A percentile compares a stretch with the other conserved stretches of the same genome.
These are phyloP conservation scores for Elysia crispata DNA, from an alignment of 2,888 invertebrate species.

Conservation along the genomic window DNA sequence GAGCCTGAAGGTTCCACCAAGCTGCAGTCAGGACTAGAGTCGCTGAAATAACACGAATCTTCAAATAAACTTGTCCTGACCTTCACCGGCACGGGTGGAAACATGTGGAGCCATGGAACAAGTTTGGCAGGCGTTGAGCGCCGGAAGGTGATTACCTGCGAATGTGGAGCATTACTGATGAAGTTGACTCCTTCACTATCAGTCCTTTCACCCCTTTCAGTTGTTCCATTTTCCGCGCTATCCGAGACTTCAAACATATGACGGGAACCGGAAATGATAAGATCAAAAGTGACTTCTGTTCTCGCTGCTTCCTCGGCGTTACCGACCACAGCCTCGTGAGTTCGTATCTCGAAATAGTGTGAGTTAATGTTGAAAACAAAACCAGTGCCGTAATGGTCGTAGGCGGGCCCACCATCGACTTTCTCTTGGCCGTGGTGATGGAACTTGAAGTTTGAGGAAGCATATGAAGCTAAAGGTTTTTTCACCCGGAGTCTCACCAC, in stretches of 20 bases:
- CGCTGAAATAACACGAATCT: slow-evolving; percentile 43
- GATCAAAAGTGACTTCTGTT: neutral
- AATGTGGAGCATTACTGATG: slow-evolving; percentile 3
- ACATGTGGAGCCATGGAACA: neutral
- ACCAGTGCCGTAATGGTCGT: slow-evolving; percentile 42
- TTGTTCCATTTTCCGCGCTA: neutral
- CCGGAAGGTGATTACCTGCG: slow-evolving; percentile 21
- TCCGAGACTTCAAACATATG: neutral
- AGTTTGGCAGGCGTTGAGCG: slow-evolving; percentile 29
- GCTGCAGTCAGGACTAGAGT: slow-evolving; percentile 37
- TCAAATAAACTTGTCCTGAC: slow-evolving; percentile 29
- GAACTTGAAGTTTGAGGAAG: too few species aligned
- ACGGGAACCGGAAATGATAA: neutral
- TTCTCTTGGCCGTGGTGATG: too few species aligned
- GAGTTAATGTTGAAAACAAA: slow-evolving; percentile 27
- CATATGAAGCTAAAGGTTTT: neutral
- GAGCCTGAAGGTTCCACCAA: too few species aligned
- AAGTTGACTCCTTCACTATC: too few species aligned
- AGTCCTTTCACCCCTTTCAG: neutral
- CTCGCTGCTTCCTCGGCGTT: slow-evolving; percentile 22
- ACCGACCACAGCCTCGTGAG: slow-evolving; percentile 25
- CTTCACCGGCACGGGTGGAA: slow-evolving; percentile 29
- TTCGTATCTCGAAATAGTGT: slow-evolving; percentile 2
- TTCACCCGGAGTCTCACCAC: slow-evolving; percentile 28
- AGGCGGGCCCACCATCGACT: neutral